Percentiles rank a stretch among this genome's conserved stretches.
Evolutionary conservation across 2,888 invertebrate species (phyloP).

Genomic region (Dinocampus coccinellae): DNA sequence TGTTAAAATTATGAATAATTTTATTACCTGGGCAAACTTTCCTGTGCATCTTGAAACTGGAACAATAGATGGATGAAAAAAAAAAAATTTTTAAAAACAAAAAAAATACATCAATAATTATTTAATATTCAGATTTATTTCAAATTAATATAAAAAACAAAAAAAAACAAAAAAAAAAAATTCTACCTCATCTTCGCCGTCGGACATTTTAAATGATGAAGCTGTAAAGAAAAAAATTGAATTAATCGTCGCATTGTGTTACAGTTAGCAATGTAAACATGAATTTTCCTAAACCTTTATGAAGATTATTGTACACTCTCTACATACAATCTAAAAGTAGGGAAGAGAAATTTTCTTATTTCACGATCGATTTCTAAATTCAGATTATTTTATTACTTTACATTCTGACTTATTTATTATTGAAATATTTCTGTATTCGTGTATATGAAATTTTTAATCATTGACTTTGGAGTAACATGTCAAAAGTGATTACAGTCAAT

Average conservation of each 20-base stretch:
- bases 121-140: neutral
- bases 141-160: neutral
- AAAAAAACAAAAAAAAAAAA: slow-evolving; percentile 15
- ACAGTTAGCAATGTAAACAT: neutral
- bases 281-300: neutral
- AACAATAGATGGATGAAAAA: too few species aligned
- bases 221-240: slow-evolving; percentile 23
- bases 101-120: slow-evolving; percentile 10
- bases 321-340: neutral
- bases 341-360: slow-evolving; percentile 3
- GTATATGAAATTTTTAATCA: too few species aligned
- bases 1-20: neutral
- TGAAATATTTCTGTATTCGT: neutral
- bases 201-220: slow-evolving; percentile 58
- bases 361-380: slow-evolving; percentile 10
- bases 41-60: slow-evolving; percentile 73
- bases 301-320: neutral
- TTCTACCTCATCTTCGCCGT: slow-evolving; percentile 64
- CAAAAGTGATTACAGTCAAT: neutral
- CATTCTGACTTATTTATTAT: neutral
- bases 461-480: neutral
- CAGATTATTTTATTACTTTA: neutral
- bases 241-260: neutral
- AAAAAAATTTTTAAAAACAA: too few species aligned
- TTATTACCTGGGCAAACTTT: slow-evolving; percentile 65